Evolutionary conservation across 2,888 invertebrate species (phyloP), one percentile per base, ranked within the genome.

Genomic region (Litoditis marina): DNA sequence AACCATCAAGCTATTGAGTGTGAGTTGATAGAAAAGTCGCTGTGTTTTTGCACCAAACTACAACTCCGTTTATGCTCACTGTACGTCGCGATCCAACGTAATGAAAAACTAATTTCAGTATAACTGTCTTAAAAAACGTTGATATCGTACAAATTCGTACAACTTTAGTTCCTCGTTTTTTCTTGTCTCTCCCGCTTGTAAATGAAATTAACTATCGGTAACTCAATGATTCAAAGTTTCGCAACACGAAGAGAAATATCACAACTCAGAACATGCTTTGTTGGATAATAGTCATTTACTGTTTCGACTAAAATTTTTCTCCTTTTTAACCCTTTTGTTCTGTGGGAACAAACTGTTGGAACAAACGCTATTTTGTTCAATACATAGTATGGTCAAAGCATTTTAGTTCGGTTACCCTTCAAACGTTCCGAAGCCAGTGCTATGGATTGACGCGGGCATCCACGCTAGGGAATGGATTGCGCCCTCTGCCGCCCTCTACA

Each of bases 401-500:
- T 39, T 54, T 32, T 22, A 62, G 62, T 30, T 62, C 25, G 62
- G 62, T 30, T 62, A 42, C n/a, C 13, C 25, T 8, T 25, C 51
- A 8, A 51, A 51, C 13, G 11, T 11, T 28, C 34, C 56, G 2
- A 62, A 62, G 32, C 56, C 62, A 19, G 57, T 57, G 1, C 39
- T 62, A 27, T 62, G 62, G 62, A 52, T 62, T 57, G 57, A 62
- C 32, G 49, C 57, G 27, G 62, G 62, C 36, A 62, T 62, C 36
- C 62, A 62, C 25, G 62, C 62, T 31, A 27, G 62, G 7, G 62
- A 62, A 62, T 62, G 62, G 62, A 62, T 62, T 6, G 32, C 57
- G 7, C 57, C 25, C 22, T 49, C 62, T 6, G 52, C 57, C 42
- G 62, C 47, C 13, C 31, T 62, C 16, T 62, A 61, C 34, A 28